Base-by-base conservation (phyloP, 2,888 invertebrate genomes). In the Agrotis exclamationis region DNA sequence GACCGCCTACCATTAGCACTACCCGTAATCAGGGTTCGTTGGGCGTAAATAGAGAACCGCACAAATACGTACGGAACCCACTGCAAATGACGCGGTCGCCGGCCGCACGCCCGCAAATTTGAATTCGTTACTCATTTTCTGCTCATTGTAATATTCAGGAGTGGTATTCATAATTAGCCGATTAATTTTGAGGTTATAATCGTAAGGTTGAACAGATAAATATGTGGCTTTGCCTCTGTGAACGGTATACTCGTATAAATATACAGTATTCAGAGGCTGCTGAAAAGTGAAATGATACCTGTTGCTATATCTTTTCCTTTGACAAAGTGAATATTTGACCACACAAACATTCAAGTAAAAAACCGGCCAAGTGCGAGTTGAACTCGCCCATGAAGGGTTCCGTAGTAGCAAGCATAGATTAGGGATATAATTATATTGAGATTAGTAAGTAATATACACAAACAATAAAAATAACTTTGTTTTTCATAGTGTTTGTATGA, bases 1-100 rank as follows among this genome's bases (percentile, higher is more conserved):
- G 28, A 74, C 65, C 70, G n/a, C 58, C 63, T 28, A 70, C 82
- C 69, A 86, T 86, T 86, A 86, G 81, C 71, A 66, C 62, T 60
- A 66, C 51, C 71, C 64, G 78, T 86, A 86, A 86, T 86, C 86
- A 85, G 80, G 77, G 77, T 84, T 83, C 87, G 81, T 70, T 78
- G 74, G 63, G 82, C 85, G 84, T 86, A 86, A 86, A 83, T 80
- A 84, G 71, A 79, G 76, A 84, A 84, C 76, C 80, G 57, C 84
- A 84, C 83, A 81, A 81, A 84, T 84, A 85, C 78, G 50, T 79
- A 82, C 75, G 69, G 69, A 76, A 73, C 82, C 82, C 76, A 70
- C 81, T 86, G 89, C 89, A 87, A 89, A 88, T 87, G 88, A 86
- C 87, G 87, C 77, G 88, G 87, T 87, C 44, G 74, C 68, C 50